Evolutionary conservation across 1,140 invertebrate species (phyloP).

Genomic region (Palaemon carinicauda): DNA sequence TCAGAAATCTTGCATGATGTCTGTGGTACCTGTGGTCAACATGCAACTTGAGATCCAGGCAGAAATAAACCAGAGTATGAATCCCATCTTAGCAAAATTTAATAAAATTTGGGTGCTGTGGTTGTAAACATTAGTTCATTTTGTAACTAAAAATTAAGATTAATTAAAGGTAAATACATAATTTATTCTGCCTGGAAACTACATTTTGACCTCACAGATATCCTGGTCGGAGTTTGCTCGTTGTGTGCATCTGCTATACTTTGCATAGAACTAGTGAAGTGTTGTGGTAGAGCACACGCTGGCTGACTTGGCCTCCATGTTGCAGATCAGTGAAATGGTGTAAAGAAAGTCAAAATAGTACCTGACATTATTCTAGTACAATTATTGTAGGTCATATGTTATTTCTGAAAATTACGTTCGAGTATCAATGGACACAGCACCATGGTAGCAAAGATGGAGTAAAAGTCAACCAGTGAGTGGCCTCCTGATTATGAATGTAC

Average conservation of each 20-base stretch:
- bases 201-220: slow-evolving; percentile 46
- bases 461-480: slow-evolving; percentile 54
- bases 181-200: background rate
- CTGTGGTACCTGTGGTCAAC: slow-evolving; percentile 51
- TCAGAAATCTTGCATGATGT: slow-evolving; percentile 38
- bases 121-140: background rate
- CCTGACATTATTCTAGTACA: slow-evolving; percentile 41
- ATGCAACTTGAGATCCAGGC: background rate
- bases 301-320: slow-evolving; percentile 50
- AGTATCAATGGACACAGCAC: slow-evolving; percentile 35
- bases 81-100: background rate
- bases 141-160: background rate
- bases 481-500: slow-evolving; percentile 46
- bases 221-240: slow-evolving; percentile 39
- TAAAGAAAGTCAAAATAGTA: slow-evolving; percentile 37
- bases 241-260: slow-evolving; percentile 79
- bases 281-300: slow-evolving; percentile 65
- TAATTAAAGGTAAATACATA: background rate
- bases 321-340: slow-evolving; percentile 32
- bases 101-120: background rate
- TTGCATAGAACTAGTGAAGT: slow-evolving; percentile 86
- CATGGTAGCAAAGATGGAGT: slow-evolving; percentile 42
- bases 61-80: background rate
- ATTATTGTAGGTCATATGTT: slow-evolving; percentile 13
- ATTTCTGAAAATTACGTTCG: slow-evolving; percentile 23